These are phyloP conservation scores for Cotesia congregata DNA, from an alignment of 2,888 invertebrate genomes.

Conservation along the genomic window DNA sequence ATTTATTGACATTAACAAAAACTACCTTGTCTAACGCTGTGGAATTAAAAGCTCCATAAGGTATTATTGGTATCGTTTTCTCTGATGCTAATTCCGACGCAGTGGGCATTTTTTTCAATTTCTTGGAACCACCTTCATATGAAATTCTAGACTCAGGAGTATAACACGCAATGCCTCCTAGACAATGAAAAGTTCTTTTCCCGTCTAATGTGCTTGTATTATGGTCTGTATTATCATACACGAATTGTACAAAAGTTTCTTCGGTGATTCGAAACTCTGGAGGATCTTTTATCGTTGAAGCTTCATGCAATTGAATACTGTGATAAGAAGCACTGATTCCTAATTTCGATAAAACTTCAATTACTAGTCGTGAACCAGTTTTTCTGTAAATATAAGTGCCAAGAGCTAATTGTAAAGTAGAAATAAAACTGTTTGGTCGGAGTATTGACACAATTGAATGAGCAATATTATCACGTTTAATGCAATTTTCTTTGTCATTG, in stretches of 20 bases:
- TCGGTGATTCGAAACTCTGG: constrained; percentile 17
- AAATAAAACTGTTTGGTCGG: constrained; percentile 26
- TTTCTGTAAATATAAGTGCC: constrained; percentile 39
- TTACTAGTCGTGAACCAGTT: constrained; percentile 37
- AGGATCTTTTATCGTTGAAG: constrained; percentile 31
- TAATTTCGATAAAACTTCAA: constrained; percentile 37
- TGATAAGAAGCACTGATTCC: constrained; percentile 39
- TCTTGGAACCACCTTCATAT: constrained; percentile 35
- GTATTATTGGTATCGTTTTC: too few species aligned
- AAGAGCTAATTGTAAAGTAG: constrained; percentile 36
- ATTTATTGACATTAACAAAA: too few species aligned
- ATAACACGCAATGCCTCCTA: constrained; percentile 40
- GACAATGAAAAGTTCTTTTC: constrained; percentile 31
- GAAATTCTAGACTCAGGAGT: constrained; percentile 35
- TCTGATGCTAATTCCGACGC: too few species aligned
- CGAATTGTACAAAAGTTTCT: constrained; percentile 11
- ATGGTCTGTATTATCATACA: constrained; percentile 40
- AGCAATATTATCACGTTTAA: constrained; percentile 27
- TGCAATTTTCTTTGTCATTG: constrained; percentile 14
- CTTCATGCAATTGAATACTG: constrained; percentile 17
- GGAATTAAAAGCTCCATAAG: too few species aligned
- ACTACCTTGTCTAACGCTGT: too few species aligned
- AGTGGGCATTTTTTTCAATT: not conserved
- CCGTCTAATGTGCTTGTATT: constrained; percentile 38
- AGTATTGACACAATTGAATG: constrained; percentile 35